Evolutionary conservation across 2,797 vertebrate genomes (phyloP), one percentile per base, ranked within the genome.

Genomic region (Sciaenops ocellatus): DNA sequence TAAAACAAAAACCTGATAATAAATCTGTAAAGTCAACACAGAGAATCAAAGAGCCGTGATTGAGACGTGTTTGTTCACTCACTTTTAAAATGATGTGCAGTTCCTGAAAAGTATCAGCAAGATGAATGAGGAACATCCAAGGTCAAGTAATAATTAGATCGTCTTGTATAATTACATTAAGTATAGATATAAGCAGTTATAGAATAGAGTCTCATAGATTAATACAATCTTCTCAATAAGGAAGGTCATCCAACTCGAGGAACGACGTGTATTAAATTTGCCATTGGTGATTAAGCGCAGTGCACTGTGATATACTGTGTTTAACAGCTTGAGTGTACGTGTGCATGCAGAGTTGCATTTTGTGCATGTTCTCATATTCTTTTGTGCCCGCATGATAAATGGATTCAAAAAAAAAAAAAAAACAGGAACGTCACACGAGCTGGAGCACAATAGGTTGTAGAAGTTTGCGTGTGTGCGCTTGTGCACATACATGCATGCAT

Each of bases 371-470:
- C 60, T 61, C 66, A 63, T 70, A 51, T 74, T 66, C 46, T 71
- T 84, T 84, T 84, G 69, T 77, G 72, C 62, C 62, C 11, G 9
- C 72, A 54, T 84, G 89, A 93, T 85, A 57, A 87, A 93, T 91
- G 76, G 68, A 70, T 68, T 76, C 48, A 26, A 24, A 62, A 74
- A 9, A 8, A 38, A 38, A 34, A 38, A 30, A 30, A 30, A 80
- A 70, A 70, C 34, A 64, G 86, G 67, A 88, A 78, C 30, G 52
- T 83, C 84, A 74, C 75, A 55, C 47, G 55, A 62, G 59, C 78
- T 12, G 22, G 30, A 15, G 67, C 64, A 80, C 84, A 89, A 89
- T 75, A 67, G 80, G 59, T 67, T 80, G 66, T 47, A 69, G 47
- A 69, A 41, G 41, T 82, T 9, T 64, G 70, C 70, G 64, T 80